Percentiles rank a stretch among this genome's conserved stretches.
Evolutionary conservation across 1,140 invertebrate genomes (phyloP).

Genomic region (Zaprionus capensis): DNA sequence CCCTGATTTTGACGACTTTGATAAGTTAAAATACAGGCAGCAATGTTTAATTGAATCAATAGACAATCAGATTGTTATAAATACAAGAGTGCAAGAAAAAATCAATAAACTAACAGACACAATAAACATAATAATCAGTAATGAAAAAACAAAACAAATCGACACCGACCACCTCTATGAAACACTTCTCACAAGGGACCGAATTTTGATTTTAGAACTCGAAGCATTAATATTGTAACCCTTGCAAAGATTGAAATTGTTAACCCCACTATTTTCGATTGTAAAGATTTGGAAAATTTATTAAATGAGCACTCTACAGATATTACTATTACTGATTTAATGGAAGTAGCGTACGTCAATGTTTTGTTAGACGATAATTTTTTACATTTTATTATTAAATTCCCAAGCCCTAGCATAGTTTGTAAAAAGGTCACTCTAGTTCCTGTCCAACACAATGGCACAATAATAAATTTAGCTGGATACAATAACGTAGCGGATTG

Average conservation of each 20-base stretch:
- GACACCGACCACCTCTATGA: conserved; percentile 18
- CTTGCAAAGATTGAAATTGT: conserved; percentile 13
- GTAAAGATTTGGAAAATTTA: not conserved
- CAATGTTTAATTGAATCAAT: conserved; percentile 8
- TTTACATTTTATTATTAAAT: conserved; percentile 50
- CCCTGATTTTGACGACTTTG: conserved; percentile 33
- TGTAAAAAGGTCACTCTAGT: not conserved
- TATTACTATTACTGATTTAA: conserved; percentile 17
- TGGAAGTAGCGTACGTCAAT: conserved; percentile 37
- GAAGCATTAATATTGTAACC: conserved; percentile 25
- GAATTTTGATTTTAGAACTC: conserved; percentile 37
- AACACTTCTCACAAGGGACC: conserved; percentile 17
- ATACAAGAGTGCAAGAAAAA: conserved; percentile 12
- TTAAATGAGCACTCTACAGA: conserved; percentile 12
- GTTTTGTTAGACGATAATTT: conserved; percentile 44
- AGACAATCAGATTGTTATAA: conserved; percentile 12
- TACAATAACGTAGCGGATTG: conserved; percentile 3
- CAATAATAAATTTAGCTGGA: conserved; percentile 7
- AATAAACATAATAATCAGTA: not conserved
- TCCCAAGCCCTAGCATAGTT: conserved; percentile 26
- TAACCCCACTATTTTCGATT: conserved; percentile 8
- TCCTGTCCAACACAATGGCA: conserved; percentile 12
- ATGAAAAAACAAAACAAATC: conserved; percentile 17
- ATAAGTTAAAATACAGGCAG: conserved; percentile 22
- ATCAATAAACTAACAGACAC: not conserved